These are phyloP conservation scores for Thyatira batis DNA, from an alignment of 2,888 invertebrate species.

Conservation along the genomic window DNA sequence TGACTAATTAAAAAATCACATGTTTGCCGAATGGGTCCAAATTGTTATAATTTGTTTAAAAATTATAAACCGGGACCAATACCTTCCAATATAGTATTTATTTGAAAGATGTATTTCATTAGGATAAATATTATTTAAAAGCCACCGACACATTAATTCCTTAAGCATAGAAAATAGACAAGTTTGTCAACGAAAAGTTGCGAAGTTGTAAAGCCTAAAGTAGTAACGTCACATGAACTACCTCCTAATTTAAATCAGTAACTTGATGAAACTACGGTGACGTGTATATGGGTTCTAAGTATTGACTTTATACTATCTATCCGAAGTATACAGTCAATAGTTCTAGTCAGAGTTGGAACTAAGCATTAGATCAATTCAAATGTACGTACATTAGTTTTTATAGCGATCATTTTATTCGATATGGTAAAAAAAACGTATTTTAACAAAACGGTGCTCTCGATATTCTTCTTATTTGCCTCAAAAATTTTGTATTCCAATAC, in stretches of 20 bases:
- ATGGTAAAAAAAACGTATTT: not conserved
- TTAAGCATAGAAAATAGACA: slow-evolving; percentile 81
- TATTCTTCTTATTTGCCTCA: not conserved
- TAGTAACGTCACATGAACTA: slow-evolving; percentile 68
- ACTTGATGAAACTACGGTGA: slow-evolving; percentile 64
- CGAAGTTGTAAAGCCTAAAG: slow-evolving; percentile 61
- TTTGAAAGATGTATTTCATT: slow-evolving; percentile 81
- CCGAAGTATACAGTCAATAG: slow-evolving; percentile 53
- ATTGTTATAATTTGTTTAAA: slow-evolving; percentile 82
- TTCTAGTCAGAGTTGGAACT: slow-evolving; percentile 80
- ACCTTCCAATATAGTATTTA: slow-evolving; percentile 83
- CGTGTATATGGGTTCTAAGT: slow-evolving; percentile 46
- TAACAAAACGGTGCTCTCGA: not conserved
- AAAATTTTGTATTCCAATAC: not conserved
- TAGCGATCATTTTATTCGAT: not conserved
- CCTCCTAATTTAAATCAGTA: slow-evolving; percentile 79
- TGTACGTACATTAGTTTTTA: slow-evolving; percentile 14
- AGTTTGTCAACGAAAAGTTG: slow-evolving; percentile 76
- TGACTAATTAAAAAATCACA: slow-evolving; percentile 67
- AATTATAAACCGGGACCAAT: slow-evolving; percentile 83
- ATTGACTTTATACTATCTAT: slow-evolving; percentile 48
- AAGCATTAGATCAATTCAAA: slow-evolving; percentile 45
- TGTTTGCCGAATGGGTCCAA: slow-evolving; percentile 80
- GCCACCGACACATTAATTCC: slow-evolving; percentile 83
- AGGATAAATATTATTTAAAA: slow-evolving; percentile 79